A percentile compares a stretch with the other conserved stretches of the same genome.
These are phyloP conservation scores for Pristis pectinata DNA, from an alignment of 2,797 vertebrate genomes.

Conservation along the genomic window DNA sequence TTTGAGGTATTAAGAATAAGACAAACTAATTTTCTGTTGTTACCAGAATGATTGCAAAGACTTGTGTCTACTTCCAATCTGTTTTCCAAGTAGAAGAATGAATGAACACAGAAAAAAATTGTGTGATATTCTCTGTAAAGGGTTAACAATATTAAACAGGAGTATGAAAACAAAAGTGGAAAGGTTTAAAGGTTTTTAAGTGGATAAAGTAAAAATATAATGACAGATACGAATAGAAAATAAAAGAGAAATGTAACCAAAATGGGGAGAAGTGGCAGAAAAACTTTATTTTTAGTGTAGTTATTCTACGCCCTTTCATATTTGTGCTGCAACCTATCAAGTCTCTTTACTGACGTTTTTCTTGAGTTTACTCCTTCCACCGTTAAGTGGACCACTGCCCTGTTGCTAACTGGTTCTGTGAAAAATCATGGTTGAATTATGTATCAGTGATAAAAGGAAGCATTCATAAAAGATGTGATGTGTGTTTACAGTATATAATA, in stretches of 20 bases:
- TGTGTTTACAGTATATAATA: too few species aligned
- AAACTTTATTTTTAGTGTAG: neutral
- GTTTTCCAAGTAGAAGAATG: neutral
- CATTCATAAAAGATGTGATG: too few species aligned
- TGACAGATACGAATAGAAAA: neutral
- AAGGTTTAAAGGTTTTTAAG: neutral
- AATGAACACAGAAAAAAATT: neutral
- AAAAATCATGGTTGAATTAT: neutral
- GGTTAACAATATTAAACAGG: neutral
- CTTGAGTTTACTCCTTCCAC: neutral
- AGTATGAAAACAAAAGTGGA: neutral
- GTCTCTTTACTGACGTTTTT: neutral
- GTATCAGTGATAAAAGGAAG: neutral
- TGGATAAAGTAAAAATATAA: neutral
- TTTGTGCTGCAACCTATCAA: neutral
- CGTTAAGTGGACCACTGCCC: neutral
- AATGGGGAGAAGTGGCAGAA: neutral
- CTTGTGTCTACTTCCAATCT: neutral
- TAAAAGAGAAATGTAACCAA: neutral
- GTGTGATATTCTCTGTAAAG: neutral
- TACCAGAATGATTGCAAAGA: neutral
- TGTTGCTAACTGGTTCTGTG: neutral
- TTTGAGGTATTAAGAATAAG: neutral
- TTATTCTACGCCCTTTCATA: neutral
- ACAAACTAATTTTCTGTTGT: neutral